Conservation (phyloP, 2,113 vertebrate species). For the Siphamia tubifer region DNA sequence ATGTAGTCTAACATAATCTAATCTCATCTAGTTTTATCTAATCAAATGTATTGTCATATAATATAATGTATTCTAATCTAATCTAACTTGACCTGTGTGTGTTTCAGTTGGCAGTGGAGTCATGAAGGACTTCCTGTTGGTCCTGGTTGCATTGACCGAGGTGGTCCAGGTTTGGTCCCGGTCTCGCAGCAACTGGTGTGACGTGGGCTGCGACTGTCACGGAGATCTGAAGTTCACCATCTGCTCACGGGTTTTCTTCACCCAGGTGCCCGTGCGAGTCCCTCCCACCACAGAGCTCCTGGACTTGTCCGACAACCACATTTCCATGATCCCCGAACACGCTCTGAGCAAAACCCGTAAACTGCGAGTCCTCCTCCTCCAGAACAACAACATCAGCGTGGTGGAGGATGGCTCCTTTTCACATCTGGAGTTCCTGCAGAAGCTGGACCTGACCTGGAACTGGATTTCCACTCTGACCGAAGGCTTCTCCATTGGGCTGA, state of each 20-base stretch:
- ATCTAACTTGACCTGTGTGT: not conserved
- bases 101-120: not conserved
- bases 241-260: slow-evolving; percentile 70
- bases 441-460: slow-evolving; percentile 82
- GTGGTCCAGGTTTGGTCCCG: not conserved
- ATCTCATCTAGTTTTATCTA: no score
- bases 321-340: slow-evolving; percentile 56
- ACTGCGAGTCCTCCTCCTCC: slow-evolving; percentile 77
- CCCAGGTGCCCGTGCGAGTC: slow-evolving; percentile 48
- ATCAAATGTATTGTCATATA: no score
- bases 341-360: slow-evolving; percentile 72
- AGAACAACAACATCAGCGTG: slow-evolving; percentile 75
- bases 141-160: slow-evolving; percentile 38
- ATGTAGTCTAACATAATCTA: no score
- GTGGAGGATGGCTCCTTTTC: slow-evolving; percentile 72
- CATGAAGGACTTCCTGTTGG: slow-evolving; percentile 48
- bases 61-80: no score
- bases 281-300: slow-evolving; percentile 77
- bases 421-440: slow-evolving; percentile 77
- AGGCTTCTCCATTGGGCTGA: slow-evolving; percentile 77
- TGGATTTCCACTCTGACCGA: slow-evolving; percentile 57
- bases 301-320: slow-evolving; percentile 79
- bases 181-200: slow-evolving; percentile 47
- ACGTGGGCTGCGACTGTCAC: slow-evolving; percentile 67
- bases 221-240: slow-evolving; percentile 74